Base-by-base conservation (phyloP, 2,113 vertebrate genomes). In the Gambusia holbrooki region DNA sequence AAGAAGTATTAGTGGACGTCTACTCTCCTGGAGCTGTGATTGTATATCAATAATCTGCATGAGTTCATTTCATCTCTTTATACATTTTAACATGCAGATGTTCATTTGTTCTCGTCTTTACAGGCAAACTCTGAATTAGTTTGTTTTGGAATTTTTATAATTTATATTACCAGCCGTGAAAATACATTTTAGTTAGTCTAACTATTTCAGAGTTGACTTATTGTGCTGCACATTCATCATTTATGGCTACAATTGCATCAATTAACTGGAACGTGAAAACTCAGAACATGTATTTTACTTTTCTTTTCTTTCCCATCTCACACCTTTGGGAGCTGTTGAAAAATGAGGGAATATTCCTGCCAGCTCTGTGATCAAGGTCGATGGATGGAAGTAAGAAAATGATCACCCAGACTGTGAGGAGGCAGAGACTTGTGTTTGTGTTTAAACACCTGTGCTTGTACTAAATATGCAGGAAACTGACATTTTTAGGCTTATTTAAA, bases 361-460 rank as follows among this genome's bases (percentile, higher is more conserved):
- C 66, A 72, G 77, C 69, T 66, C 61, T 73, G 74, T 82, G 79
- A 80, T 85, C 75, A 29, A 3, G 19, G 66, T 48, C 82, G 83
- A 87, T 76, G 71, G 85, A 89, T 82, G 71, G 28, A 82, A 62
- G 54, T 37, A 35, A 68, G 48, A 29, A 76, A 60, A 69, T 66
- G 27, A 61, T 81, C 74, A 65, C 54, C 51, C 40, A 48, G 35
- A 72, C 14, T 19, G 33, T 17, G 54, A 69, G 45, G 25, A 68
- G 45, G 17, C 73, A 1, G 63, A 84, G 32, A 19, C 66, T 32
- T n/a, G n/a, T 45, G 27, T 51, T 30, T 73, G 51, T 83, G 28
- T 71, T 71, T 19, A 58, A 32, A 79, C 68, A 13, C 37, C 37
- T 28, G 29, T 77, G n/a, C 28, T 42, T 32, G 17, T 5, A 42